Conservation (phyloP, 2,888 invertebrate species). For the Hyppa rectilinea region DNA sequence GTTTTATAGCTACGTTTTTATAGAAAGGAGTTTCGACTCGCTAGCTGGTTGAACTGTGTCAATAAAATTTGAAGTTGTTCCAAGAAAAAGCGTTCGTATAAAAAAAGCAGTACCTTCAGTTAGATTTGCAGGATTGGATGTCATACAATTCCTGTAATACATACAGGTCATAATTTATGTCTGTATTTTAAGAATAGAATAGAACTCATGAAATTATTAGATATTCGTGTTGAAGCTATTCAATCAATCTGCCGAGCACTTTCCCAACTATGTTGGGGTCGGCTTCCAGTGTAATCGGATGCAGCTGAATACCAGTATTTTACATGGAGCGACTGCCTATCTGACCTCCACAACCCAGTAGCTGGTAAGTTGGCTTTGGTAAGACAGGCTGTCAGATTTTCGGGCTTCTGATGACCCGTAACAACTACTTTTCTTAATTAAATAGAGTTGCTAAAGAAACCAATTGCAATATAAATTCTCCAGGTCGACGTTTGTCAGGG, state of each 20-base stretch:
- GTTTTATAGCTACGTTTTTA: constrained; percentile 35
- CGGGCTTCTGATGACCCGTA: no score
- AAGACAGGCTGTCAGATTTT: no score
- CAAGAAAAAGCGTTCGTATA: neutral
- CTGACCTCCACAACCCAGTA: no score
- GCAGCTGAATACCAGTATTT: no score
- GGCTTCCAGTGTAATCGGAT: no score
- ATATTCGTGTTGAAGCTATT: neutral
- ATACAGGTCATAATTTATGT: no score
- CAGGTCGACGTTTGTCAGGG: constrained; percentile 32
- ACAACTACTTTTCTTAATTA: neutral
- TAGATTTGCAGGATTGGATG: neutral
- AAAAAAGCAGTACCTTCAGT: constrained; percentile 2
- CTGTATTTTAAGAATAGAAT: neutral
- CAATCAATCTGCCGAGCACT: no score
- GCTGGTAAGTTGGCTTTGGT: no score
- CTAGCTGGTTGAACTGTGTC: constrained; percentile 6
- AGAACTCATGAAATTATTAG: neutral
- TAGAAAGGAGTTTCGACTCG: constrained; percentile 3
- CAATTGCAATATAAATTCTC: constrained; percentile 34
- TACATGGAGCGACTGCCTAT: no score
- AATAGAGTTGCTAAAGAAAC: constrained; percentile 13
- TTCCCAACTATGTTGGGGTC: no score
- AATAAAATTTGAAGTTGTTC: constrained; percentile 14
- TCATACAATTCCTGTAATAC: neutral